Conservation (phyloP, 2,888 invertebrate genomes). For the Germaria angustata region DNA sequence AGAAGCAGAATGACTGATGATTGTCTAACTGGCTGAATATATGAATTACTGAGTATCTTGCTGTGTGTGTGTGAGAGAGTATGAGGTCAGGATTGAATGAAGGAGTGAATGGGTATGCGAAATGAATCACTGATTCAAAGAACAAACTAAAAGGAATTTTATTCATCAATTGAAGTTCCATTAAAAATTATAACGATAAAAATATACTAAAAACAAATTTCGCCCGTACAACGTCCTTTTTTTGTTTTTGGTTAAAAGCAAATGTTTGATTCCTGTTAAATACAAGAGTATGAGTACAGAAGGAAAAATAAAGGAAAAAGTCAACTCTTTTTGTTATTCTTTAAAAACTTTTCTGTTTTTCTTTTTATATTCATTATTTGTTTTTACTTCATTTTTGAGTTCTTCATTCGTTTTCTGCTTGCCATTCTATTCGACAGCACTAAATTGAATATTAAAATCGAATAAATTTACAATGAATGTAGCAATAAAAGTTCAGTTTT, state of each 20-base stretch:
- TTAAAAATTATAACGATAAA: constrained; percentile 60
- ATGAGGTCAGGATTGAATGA: constrained; percentile 13
- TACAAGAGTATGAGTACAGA: not conserved
- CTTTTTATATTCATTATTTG: constrained; percentile 42
- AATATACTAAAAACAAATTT: constrained; percentile 11
- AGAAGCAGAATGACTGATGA: constrained; percentile 6
- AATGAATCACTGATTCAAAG: constrained; percentile 63
- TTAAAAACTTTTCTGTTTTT: not conserved
- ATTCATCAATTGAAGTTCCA: constrained; percentile 50
- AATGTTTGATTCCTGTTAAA: constrained; percentile 51
- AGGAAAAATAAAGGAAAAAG: constrained; percentile 3
- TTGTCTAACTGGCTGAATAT: constrained; percentile 29
- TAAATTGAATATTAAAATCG: constrained; percentile 70
- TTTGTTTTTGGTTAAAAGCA: constrained; percentile 5
- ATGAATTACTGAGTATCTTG: constrained; percentile 26
- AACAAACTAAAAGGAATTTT: constrained; percentile 51
- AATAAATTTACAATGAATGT: constrained; percentile 69
- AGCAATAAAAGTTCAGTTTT: constrained; percentile 34
- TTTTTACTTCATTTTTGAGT: constrained; percentile 42
- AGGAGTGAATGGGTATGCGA: constrained; percentile 51
- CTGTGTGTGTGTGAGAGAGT: not conserved
- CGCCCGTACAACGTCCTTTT: not conserved
- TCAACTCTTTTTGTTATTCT: constrained; percentile 42
- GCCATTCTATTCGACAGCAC: constrained; percentile 40
- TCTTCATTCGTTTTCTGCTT: constrained; percentile 18